phyloP scores from a whole-genome alignment of 2,113 vertebrate genomes.

The Cisticola juncidis region DNA sequence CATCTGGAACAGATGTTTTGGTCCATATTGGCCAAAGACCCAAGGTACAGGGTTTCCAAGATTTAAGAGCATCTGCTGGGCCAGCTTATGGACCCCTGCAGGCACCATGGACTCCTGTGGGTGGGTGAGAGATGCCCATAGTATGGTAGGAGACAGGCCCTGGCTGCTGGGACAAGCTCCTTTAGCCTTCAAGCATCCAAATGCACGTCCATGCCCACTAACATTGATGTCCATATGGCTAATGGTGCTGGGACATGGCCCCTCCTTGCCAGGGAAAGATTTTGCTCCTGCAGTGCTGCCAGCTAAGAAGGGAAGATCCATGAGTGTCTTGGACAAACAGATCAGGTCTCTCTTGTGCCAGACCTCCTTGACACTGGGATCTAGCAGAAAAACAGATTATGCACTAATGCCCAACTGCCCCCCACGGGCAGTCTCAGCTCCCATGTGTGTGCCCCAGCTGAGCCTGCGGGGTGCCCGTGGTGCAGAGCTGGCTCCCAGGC shows the following conservation, averaged over 20 bases:
- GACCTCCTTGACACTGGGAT: not conserved
- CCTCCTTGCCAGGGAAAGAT: not conserved
- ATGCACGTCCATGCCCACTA: not conserved
- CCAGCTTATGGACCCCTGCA: not conserved
- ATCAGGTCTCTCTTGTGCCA: not conserved
- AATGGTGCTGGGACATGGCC: not conserved
- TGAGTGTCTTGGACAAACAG: not conserved
- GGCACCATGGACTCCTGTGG: not conserved
- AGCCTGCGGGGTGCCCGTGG: not conserved
- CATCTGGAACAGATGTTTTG: not conserved
- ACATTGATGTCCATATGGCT: not conserved
- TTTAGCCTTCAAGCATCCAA: not conserved
- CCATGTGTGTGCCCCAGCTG: rapidly evolving
- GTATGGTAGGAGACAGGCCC: not conserved
- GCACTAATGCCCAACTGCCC: not conserved
- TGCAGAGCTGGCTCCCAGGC: not conserved
- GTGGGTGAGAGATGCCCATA: not conserved
- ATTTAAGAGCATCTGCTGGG: not conserved
- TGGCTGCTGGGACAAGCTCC: not conserved
- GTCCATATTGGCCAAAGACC: not conserved
- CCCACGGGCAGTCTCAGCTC: not conserved
- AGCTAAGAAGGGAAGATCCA: not conserved
- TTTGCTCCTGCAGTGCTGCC: not conserved
- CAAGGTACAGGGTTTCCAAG: not conserved
- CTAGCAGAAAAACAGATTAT: not conserved